Base-by-base conservation (phyloP, 2,113 vertebrate species). In the Puntigrus tetrazona region DNA sequence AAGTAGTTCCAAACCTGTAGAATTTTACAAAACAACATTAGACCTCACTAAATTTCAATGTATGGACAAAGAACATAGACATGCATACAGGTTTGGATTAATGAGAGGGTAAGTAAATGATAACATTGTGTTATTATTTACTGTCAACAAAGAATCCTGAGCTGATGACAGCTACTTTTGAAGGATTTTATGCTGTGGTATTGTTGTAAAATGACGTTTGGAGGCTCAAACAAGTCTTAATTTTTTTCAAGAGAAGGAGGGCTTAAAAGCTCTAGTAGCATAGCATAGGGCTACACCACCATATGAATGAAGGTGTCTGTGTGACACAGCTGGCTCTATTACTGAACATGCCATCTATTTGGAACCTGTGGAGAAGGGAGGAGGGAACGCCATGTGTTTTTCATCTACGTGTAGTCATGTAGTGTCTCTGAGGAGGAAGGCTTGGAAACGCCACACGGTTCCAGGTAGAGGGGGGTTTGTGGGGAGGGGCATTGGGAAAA, bases 291-390 rank as follows among this genome's bases (percentile, higher is more conserved):
- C 89, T 88, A 86, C 87, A 89, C 57, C 81, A 81, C 84, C 87
- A 87, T 90, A 94, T 94, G 93, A 94, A 94, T 93, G 91, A 88
- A 91, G 78, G 82, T 87, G 89, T 92, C 93, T 95, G 92, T 94
- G 91, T 70, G 67, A 91, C 89, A 89, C 27, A 86, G 89, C 80
- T 55, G 84, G 86, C 90, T 92, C 88, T 91, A 86, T 87, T 84
- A 87, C 89, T 87, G 83, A 91, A 89, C 90, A 90, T 87, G 89
- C 87, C 82, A 88, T 86, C 87, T 89, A 88, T 82, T 85, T 84
- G 88, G 90, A 91, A 91, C 89, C 90, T 86, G 82, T 91, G 72
- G 82, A 75, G 77, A 22, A 47, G 69, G 74, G 75, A 84, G 74
- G 74, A 47, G 81, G 81, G 80, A 72, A 70, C 85, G 65, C 88